phyloP scores from a whole-genome alignment of 2,113 vertebrate genomes.

The Vireo altiloquus region DNA sequence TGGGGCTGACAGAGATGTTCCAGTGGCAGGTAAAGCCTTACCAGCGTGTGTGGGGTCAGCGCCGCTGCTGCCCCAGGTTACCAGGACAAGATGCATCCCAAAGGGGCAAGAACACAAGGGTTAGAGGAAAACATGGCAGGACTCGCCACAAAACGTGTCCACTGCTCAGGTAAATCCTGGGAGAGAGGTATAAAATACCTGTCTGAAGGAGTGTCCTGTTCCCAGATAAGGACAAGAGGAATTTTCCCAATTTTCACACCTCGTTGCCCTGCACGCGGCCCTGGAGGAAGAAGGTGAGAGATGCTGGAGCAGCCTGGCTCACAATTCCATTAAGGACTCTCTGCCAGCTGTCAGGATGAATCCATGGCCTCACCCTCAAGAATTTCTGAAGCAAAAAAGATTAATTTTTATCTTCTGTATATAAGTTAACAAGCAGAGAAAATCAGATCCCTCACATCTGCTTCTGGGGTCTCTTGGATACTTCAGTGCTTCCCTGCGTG shows the following conservation, averaged over 20 bases:
- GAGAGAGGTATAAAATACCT: neutral
- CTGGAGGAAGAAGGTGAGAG: neutral
- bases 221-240: neutral
- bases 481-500: neutral
- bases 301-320: neutral
- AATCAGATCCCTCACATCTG: conserved; percentile 10
- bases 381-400: neutral
- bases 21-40: neutral
- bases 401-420: neutral
- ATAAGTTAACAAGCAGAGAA: conserved; percentile 31
- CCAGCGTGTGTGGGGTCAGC: accelerated
- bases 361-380: neutral
- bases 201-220: neutral
- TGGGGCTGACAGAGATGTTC: neutral
- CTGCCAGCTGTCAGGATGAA: neutral
- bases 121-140: neutral
- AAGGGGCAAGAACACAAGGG: neutral
- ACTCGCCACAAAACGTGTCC: neutral
- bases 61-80: accelerated
- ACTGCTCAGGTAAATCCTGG: neutral
- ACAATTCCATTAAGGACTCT: neutral
- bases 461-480: neutral
- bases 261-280: neutral
- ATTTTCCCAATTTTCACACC: neutral
- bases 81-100: neutral